These are phyloP conservation scores for Callyntrura sp. DNA, from an alignment of 2,888 invertebrate species.

Conservation along the genomic window DNA sequence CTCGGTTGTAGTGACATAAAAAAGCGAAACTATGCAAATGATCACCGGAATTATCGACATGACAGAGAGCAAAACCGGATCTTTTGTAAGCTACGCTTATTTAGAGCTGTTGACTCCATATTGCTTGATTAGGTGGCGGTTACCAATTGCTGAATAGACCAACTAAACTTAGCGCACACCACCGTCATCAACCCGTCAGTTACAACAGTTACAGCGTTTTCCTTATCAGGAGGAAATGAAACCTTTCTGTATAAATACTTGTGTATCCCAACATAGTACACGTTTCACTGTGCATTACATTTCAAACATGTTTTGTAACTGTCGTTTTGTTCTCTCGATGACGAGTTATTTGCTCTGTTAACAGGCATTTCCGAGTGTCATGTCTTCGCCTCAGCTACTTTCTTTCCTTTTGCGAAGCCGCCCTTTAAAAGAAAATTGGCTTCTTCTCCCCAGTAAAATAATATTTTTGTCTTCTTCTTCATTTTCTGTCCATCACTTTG, in stretches of 20 bases:
- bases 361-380: conserved; percentile 59
- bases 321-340: conserved; percentile 53
- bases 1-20: background rate
- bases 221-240: too few relatives aligned
- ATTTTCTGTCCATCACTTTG: conserved; percentile 33
- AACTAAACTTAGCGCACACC: too few relatives aligned
- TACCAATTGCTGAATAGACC: background rate
- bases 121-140: background rate
- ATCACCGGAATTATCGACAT: background rate
- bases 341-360: conserved; percentile 65
- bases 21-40: conserved; percentile 41
- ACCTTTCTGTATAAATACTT: background rate
- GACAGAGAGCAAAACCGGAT: background rate
- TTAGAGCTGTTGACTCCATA: too few relatives aligned
- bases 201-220: too few relatives aligned
- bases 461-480: conserved; percentile 33
- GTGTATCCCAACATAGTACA: background rate
- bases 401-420: conserved; percentile 53
- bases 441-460: conserved; percentile 48
- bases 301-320: conserved; percentile 43
- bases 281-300: background rate
- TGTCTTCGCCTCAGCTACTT: conserved; percentile 63
- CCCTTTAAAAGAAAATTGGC: conserved; percentile 33
- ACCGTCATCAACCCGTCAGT: too few relatives aligned
- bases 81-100: too few relatives aligned